Base-by-base conservation (phyloP, 2,113 vertebrate species). In the Pluvialis apricaria region DNA sequence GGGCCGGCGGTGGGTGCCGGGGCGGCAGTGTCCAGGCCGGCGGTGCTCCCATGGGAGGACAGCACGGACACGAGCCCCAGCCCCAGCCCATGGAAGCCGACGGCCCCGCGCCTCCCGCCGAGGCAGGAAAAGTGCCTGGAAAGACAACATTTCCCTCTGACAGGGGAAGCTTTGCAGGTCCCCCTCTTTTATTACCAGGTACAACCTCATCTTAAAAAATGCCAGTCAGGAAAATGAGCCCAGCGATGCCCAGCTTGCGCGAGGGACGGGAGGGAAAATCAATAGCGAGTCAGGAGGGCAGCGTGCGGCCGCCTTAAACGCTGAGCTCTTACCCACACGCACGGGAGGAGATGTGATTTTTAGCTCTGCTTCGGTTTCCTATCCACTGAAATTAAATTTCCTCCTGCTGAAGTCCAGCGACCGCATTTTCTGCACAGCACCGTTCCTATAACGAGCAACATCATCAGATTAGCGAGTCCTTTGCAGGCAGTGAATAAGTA, bases 281-380 rank as follows among this genome's bases (percentile, higher is more conserved):
- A 26, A 19, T 8, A 10, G 58, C 2, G 8, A 70, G 15, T 21
- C 13, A 3, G 13, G 36, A 75, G 55, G 14, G 29, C 22, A 65
- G 17, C 2, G 1, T 2, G 32, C 0, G 0, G 31, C 42, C 0
- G 0, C 14, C 55, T n/a, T 20, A 19, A n/a, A 15, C 0, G 0
- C 82, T 2, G 24, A 62, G 66, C 62, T 28, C 90, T 5, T 11
- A 17, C 10, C 40, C 60, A 16, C 21, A 18, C 13, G 4, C 82
- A 18, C 0, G 7, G 75, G 83, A 47, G 72, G n/a, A 47, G 26
- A 13, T 10, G 57, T 31, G 80, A 34, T 34, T 60, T 82, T 86
- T 19, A 57, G 71, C 55, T 65, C 93, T 86, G 72, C 58, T 95
- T 55, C 5, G 10, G 14, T 86, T 86, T 83, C 71, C 89, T 45